Evolutionary conservation across 1,140 invertebrate species (phyloP), one percentile per base, ranked within the genome.

Genomic region (Panagrolaimus sp.): DNA sequence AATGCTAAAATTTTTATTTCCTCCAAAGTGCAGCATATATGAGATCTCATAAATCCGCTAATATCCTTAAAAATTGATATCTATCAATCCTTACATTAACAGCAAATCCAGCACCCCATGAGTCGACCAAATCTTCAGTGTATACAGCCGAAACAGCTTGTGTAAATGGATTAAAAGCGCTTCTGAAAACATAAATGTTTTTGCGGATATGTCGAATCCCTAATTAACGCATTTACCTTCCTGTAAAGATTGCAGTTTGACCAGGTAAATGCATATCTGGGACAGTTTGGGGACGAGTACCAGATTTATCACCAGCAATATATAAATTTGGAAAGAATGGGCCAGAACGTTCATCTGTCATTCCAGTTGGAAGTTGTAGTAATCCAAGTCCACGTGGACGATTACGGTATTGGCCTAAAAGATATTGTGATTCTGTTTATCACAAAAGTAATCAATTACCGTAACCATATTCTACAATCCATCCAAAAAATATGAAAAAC

Each of bases 101-200:
- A 38, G 70, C 73, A 53, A 70, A 74, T 23, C 73, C 73, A 16
- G 73, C 63, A 16, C 71, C 71, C 73, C 73, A 74, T 31, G 72
- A 74, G 67, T 74, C 73, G 42, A 67, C 66, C 27, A 74, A 68
- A 74, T 74, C 73, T 65, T 74, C 73, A 38, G 73, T 69, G 53
- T 70, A 74, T 5, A 74, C 71, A n/a, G 73, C 73, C 16, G 64
- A 51, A n/a, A 74, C 71, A 48, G 73, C 67, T 20, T 74, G 70
- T 1, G 73, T 74, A 63, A 74, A 74, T 1, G 73, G 73, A 48
- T 74, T 74, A 68, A 74, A 74, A 0, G 73, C 66, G 13, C 72
- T 70, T 64, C 70, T 71, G 5, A 20, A 44, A 48, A 14, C 38
- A n/a, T 9, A 43, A 7, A 25, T n/a, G n/a, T n/a, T n/a, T n/a